A percentile compares a stretch with the other conserved stretches of the same genome.
These are phyloP conservation scores for Gephyroberyx darwinii DNA, from an alignment of 2,797 vertebrate species.

Conservation along the genomic window DNA sequence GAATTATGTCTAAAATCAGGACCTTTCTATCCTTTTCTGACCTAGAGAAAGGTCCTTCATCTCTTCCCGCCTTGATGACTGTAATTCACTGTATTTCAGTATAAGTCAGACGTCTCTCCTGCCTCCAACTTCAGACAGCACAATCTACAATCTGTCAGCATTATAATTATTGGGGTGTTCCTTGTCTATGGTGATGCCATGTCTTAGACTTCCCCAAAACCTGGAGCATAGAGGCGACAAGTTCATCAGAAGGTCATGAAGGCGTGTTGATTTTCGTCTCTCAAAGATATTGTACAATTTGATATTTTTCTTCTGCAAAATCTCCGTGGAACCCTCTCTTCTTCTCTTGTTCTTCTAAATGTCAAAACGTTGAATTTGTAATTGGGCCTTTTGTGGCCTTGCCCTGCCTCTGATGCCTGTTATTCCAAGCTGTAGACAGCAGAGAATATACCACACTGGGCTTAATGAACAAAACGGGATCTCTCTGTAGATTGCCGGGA, in stretches of 20 bases:
- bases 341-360: conserved; percentile 39
- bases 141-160: conserved; percentile 15
- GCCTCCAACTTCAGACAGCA: not conserved
- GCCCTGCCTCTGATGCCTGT: conserved; percentile 60
- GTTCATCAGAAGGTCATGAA: conserved; percentile 17
- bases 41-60: no score
- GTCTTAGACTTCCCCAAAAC: not conserved
- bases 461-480: conserved; percentile 78
- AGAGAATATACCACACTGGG: conserved; percentile 47
- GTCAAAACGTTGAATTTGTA: conserved; percentile 66
- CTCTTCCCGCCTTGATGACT: no score
- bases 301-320: conserved; percentile 1
- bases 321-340: conserved; percentile 9
- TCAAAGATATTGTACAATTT: conserved; percentile 14
- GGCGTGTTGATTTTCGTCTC: conserved; percentile 26
- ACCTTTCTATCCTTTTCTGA: no score
- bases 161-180: conserved; percentile 5
- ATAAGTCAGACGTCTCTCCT: not conserved
- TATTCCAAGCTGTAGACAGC: conserved; percentile 61
- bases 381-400: conserved; percentile 59
- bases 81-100: not conserved
- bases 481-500: conserved; percentile 66
- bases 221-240: conserved; percentile 12
- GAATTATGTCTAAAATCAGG: no score
- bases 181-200: not conserved